Percentiles rank a stretch among this genome's conserved stretches.
Conservation (phyloP, 2,797 vertebrate species). For the Odontamblyopus lacepedii region DNA sequence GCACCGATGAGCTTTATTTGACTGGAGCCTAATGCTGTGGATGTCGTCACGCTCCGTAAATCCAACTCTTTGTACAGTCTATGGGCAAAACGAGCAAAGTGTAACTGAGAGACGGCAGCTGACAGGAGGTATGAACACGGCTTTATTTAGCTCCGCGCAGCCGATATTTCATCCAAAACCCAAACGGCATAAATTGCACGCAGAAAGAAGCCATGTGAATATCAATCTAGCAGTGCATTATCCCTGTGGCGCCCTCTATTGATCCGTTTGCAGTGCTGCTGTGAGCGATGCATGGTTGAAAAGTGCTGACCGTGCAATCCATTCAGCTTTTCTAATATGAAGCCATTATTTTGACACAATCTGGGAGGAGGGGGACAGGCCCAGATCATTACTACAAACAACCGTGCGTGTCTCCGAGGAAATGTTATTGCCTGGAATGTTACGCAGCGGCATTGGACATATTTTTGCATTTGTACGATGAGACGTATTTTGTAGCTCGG, state of each 20-base stretch:
- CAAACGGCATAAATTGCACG: slow-evolving; percentile 15
- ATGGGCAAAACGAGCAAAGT: not conserved
- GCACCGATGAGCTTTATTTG: no score
- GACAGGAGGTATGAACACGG: not conserved
- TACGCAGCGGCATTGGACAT: no score
- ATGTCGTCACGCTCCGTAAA: no score
- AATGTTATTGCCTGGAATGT: no score
- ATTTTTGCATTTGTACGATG: no score
- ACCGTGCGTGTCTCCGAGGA: slow-evolving; percentile 10
- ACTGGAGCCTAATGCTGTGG: no score
- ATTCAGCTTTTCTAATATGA: slow-evolving; percentile 40
- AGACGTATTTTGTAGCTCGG: no score
- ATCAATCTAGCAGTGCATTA: slow-evolving; percentile 45
- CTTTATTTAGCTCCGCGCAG: slow-evolving; percentile 27
- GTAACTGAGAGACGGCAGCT: not conserved
- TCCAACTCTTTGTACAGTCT: no score
- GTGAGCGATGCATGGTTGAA: slow-evolving; percentile 56
- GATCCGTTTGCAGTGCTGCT: slow-evolving; percentile 59
- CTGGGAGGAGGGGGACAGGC: slow-evolving; percentile 2
- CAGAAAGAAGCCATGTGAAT: slow-evolving; percentile 30
- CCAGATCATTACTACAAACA: slow-evolving; percentile 58
- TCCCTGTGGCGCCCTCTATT: slow-evolving; percentile 54
- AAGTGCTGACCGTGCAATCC: slow-evolving; percentile 58
- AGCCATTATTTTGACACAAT: slow-evolving; percentile 47
- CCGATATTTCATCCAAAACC: slow-evolving; percentile 25